Evolutionary conservation across 53 echinoderm and acorn worm genomes (phyloP).

Genomic region (Mesocentrotus franciscanus): DNA sequence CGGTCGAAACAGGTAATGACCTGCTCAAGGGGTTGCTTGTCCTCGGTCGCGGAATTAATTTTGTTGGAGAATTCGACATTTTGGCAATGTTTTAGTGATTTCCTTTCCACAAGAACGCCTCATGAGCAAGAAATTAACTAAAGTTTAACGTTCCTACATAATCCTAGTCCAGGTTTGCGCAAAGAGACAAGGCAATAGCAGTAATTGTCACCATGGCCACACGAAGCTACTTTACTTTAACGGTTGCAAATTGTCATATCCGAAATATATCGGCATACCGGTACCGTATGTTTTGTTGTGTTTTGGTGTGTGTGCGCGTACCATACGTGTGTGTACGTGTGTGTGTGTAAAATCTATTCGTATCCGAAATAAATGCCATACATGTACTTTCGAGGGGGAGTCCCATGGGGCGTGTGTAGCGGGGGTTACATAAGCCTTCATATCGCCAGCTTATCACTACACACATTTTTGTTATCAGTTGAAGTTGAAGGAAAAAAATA

Average conservation of each 20-base stretch:
- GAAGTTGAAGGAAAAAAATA: too few relatives aligned
- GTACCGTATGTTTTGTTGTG: too few relatives aligned
- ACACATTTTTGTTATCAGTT: too few relatives aligned
- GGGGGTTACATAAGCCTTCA: too few relatives aligned
- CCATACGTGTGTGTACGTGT: too few relatives aligned
- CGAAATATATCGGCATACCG: neutral
- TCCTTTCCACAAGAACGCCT: neutral
- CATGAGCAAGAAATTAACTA: neutral
- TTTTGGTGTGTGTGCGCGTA: too few relatives aligned
- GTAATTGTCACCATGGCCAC: neutral
- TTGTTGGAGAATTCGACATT: slow-evolving; percentile 47
- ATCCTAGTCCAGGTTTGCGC: neutral
- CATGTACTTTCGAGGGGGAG: too few relatives aligned
- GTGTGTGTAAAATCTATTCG: too few relatives aligned
- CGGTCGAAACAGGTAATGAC: slow-evolving; percentile 23
- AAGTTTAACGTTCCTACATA: neutral
- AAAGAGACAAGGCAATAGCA: neutral
- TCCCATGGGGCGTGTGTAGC: too few relatives aligned
- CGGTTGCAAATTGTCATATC: neutral
- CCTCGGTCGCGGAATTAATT: slow-evolving; percentile 41
- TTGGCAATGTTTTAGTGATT: neutral
- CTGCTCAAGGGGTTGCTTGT: slow-evolving; percentile 56
- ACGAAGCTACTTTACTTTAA: neutral
- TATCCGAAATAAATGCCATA: too few relatives aligned
- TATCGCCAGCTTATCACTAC: too few relatives aligned